Evolutionary conservation across 2,888 invertebrate genomes (phyloP), one percentile per base, ranked within the genome.

Genomic region (Caenorhabditis macrosperma): DNA sequence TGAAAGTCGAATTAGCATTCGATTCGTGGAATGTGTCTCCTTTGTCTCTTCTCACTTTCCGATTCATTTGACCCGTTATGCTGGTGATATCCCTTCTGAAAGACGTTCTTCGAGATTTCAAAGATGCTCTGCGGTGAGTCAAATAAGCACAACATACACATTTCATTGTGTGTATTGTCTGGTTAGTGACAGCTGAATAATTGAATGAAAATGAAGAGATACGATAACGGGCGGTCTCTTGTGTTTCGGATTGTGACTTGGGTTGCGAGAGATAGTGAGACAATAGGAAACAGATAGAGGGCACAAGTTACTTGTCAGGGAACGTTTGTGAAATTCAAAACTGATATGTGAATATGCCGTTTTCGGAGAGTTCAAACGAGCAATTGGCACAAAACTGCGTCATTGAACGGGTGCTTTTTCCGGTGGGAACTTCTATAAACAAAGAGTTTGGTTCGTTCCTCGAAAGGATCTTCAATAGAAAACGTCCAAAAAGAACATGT

Each of bases 71-170:
- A 38, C 38, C 12, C 15, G 9, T 5, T 12, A 24, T 50, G 17
- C 5, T 55, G 2, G 38, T 67, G 44, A 38, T 6, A 44, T 17
- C 10, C 6, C 46, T 55, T 28, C 9, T 67, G 30, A 67, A 41
- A 33, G 55, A 55, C 6, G 22, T 30, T 5, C 10, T 30, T 3
- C 17, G 28, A 7, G 67, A 55, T 33, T 67, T 67, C 67, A 67
- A 46, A 17, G 55, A 44, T 44, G 55, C 67, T 1, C 15, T 46
- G 26, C 46, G 67, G 67, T 67, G 26, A 67, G 67, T 67, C 12
- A 1, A 48, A 54, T 28, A 3, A n/a, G 54, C 7, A 35, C 44
- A 17, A 9, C 28, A 46, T 26, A 22, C 33, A 44, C 24, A 46
- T 30, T 17, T 1, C 9, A 33, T 15, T 22, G 9, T 30, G 35